Evolutionary conservation across 2,888 invertebrate genomes (phyloP), one percentile per base, ranked within the genome.

Genomic region (Rugalucina vietnamica): DNA sequence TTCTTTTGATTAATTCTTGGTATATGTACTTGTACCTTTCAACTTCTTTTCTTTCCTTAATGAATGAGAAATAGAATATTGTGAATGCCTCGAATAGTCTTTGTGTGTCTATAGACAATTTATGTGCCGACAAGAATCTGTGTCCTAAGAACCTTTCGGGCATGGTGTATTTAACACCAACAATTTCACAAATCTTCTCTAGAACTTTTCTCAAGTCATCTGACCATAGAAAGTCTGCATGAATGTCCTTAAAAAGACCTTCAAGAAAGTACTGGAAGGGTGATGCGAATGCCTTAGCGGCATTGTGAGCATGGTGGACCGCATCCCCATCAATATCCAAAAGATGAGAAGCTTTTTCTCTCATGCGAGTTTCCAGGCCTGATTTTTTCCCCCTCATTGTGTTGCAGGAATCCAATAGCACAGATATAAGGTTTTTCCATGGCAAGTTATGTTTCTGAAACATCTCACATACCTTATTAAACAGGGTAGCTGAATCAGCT

Each of bases 321-420:
- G 82, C 71, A 78, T 91, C 89, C 12, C 90, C 90, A 75, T 91
- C 90, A 24, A 91, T 86, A 76, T 90, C 89, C 14, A 90, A 69
- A 0, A 91, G 73, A 71, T 91, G 91, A 10, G 79, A 84, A 12
- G 89, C 89, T 29, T 79, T 77, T 21, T 79, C 50, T 60, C 88
- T 50, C 8, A 90, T 84, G 27, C 81, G 49, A 10, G 70, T 82
- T 75, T 91, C 91, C 12, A 91, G 21, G 29, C 90, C 89, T 27
- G 74, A 65, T 75, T 89, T 89, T 0, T 69, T 57, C 0, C 90
- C 88, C 14, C 88, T 27, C 90, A 91, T 90, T 1, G 89, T 88
- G 50, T 81, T 82, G 75, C 89, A 90, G 0, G 88, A 89, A 72
- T 91, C 91, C 77, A 88, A 83, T 0, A 90, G 72, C 1, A 90